phyloP scores from a whole-genome alignment of 1,140 invertebrate genomes.

The Zaprionus camerounensis region DNA sequence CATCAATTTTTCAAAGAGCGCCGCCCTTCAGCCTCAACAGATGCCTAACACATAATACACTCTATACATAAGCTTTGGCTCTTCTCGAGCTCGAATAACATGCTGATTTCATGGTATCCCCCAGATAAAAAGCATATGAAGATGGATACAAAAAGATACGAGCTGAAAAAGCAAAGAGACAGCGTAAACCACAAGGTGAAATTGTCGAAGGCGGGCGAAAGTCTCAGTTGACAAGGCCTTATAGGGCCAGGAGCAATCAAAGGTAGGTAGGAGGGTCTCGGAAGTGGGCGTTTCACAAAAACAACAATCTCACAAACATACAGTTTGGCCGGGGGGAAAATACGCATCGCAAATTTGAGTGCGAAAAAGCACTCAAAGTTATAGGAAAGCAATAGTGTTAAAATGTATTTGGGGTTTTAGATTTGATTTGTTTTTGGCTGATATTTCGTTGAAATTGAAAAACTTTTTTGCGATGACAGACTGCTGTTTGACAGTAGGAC shows the following conservation, averaged over 20 bases:
- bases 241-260: not conserved
- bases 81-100: conserved; percentile 16
- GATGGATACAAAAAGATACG: conserved; percentile 3
- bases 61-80: not conserved
- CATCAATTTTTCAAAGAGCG: conserved; percentile 56
- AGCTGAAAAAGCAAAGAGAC: not conserved
- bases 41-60: conserved; percentile 31
- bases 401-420: not conserved
- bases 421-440: not conserved
- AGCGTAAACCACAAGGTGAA: conserved; percentile 37
- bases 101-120: conserved; percentile 30
- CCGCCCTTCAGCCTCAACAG: not conserved
- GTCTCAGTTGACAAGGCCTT: conserved; percentile 17
- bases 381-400: conserved; percentile 43
- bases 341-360: conserved; percentile 33
- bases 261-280: not conserved
- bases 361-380: conserved; percentile 58
- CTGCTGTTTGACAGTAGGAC: conserved; percentile 10
- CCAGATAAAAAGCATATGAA: conserved; percentile 16
- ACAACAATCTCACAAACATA: conserved; percentile 35
- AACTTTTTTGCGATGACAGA: conserved; percentile 3
- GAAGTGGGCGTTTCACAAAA: not conserved
- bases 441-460: conserved; percentile 31
- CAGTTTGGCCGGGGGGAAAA: conserved; percentile 17
- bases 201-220: conserved; percentile 27